Percentiles rank a stretch among this genome's conserved stretches.
These are phyloP conservation scores for Sparus aurata DNA, from an alignment of 2,797 vertebrate genomes.

Conservation along the genomic window DNA sequence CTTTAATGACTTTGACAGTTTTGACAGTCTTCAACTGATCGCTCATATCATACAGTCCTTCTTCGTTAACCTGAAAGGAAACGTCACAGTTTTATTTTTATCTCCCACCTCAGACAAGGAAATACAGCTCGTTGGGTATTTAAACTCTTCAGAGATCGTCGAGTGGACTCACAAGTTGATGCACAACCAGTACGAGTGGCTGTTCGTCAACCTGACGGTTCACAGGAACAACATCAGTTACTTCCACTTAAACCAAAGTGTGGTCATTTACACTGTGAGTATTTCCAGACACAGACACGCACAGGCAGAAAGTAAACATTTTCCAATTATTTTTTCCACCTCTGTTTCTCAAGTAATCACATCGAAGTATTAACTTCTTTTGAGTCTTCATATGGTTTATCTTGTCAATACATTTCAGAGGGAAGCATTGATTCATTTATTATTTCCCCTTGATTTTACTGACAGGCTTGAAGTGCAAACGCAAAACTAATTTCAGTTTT, in stretches of 20 bases:
- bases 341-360: too few species aligned
- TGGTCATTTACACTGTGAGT: constrained; percentile 11
- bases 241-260: neutral
- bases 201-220: constrained; percentile 11
- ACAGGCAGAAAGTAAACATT: too few species aligned
- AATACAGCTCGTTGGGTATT: neutral
- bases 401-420: too few species aligned
- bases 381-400: too few species aligned
- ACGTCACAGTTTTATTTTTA: neutral
- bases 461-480: too few species aligned
- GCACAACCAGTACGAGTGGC: constrained; percentile 21
- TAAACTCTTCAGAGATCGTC: neutral
- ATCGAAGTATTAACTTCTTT: too few species aligned
- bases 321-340: too few species aligned
- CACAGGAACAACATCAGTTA: neutral
- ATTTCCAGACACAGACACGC: neutral
- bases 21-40: neutral
- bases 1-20: neutral
- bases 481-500: too few species aligned
- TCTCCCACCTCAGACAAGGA: neutral
- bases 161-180: neutral
- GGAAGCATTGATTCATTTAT: too few species aligned
- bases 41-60: neutral
- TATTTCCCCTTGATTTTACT: too few species aligned
- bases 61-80: neutral